These are phyloP conservation scores for Odontomyia ornata DNA, from an alignment of 2,888 invertebrate species.

Conservation along the genomic window DNA sequence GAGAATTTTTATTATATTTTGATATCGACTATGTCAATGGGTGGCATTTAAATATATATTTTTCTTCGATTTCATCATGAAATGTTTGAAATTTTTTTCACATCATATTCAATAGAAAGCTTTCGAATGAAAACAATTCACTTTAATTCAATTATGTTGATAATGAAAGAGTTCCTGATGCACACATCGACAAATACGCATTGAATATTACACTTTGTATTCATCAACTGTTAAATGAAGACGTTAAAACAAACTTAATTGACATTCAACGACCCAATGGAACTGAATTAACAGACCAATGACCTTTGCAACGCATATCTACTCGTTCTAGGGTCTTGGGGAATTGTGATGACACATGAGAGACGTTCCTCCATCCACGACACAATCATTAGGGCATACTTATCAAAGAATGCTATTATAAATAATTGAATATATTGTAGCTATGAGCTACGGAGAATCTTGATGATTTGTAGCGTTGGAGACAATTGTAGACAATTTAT, in stretches of 20 bases:
- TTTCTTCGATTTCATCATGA: background rate
- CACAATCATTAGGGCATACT: constrained; percentile 16
- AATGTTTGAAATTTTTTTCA: background rate
- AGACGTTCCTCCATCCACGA: background rate
- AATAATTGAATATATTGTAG: constrained; percentile 24
- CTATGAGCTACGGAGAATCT: no score
- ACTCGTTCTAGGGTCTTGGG: background rate
- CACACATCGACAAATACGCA: no score
- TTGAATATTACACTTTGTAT: background rate
- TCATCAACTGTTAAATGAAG: constrained; percentile 6
- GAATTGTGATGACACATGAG: constrained; percentile 1
- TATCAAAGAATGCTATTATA: constrained; percentile 28
- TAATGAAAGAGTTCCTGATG: no score
- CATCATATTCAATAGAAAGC: no score
- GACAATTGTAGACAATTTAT: no score
- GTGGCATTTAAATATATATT: background rate
- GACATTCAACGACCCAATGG: constrained; percentile 27
- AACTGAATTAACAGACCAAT: constrained; percentile 16
- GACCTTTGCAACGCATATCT: constrained; percentile 16
- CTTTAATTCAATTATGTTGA: no score
- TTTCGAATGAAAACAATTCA: no score
- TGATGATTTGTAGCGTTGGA: no score
- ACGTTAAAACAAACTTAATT: constrained; percentile 10
- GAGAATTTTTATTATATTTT: background rate
- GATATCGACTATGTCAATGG: no score